A percentile compares a stretch with the other conserved stretches of the same genome.
phyloP scores from a whole-genome alignment of 2,113 vertebrate species.

The Benitochromis conjunctus region DNA sequence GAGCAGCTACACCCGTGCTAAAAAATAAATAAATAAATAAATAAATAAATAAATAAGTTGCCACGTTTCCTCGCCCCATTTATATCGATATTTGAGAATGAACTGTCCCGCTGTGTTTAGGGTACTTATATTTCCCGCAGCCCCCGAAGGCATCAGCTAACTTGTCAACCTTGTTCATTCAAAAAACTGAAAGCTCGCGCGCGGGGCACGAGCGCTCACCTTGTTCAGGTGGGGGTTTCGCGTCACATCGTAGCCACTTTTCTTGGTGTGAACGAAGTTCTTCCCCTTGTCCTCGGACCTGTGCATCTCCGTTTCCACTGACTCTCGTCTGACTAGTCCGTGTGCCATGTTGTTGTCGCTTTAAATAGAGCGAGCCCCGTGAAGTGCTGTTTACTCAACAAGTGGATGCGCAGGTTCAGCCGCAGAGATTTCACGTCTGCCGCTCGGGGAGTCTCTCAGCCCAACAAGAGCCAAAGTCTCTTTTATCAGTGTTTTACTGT shows the following conservation, averaged over 20 bases:
- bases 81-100: not conserved
- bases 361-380: constrained; percentile 63
- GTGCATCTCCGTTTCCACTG: constrained; percentile 71
- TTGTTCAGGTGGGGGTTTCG: constrained; percentile 85
- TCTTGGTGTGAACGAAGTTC: constrained; percentile 73
- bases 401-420: constrained; percentile 51
- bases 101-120: no score
- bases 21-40: not conserved
- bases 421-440: not conserved
- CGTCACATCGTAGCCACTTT: constrained; percentile 82
- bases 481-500: constrained; percentile 33
- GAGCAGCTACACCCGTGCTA: no score
- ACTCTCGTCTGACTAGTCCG: constrained; percentile 64
- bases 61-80: not conserved
- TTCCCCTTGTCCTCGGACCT: constrained; percentile 47
- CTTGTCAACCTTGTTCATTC: not conserved
- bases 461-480: not conserved
- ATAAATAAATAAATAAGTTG: not conserved
- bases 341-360: constrained; percentile 71
- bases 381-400: constrained; percentile 55
- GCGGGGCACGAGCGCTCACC: constrained; percentile 55
- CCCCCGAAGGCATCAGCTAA: constrained; percentile 33
- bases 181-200: not conserved
- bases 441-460: not conserved
- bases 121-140: not conserved